phyloP scores from a whole-genome alignment of 2,888 invertebrate species.

The Eueremaeus valkanovi region DNA sequence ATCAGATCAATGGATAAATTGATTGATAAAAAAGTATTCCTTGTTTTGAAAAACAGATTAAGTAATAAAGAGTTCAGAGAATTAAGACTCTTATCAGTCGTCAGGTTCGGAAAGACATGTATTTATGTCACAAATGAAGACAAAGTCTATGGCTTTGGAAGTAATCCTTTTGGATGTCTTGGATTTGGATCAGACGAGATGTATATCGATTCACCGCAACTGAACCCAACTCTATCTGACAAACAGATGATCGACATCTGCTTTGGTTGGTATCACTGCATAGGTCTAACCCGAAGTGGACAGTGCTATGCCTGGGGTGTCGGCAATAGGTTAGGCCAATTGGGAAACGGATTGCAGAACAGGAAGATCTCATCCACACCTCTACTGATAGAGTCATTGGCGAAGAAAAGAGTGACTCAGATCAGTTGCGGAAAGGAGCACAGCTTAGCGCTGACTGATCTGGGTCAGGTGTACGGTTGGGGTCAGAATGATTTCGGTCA shows the following conservation, averaged over 20 bases:
- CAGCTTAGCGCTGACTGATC: background rate
- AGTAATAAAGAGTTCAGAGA: too few species aligned
- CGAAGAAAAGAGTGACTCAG: background rate
- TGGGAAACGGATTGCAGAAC: background rate
- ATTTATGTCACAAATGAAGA: background rate
- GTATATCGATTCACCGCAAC: background rate
- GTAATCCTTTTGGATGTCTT: background rate
- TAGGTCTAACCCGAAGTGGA: background rate
- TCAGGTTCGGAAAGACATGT: background rate
- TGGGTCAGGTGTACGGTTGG: background rate
- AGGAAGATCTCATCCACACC: background rate
- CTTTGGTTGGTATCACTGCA: background rate
- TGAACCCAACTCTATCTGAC: background rate
- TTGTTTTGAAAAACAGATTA: too few species aligned
- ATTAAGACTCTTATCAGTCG: too few species aligned
- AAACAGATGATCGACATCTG: background rate
- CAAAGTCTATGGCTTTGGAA: background rate
- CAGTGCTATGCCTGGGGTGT: constrained; percentile 2
- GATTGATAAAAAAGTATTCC: too few species aligned
- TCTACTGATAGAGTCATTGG: background rate
- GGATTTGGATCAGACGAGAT: background rate
- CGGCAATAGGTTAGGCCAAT: background rate
- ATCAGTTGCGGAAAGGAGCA: background rate
- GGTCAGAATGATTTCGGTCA: background rate
- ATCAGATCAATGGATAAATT: too few species aligned